These are phyloP conservation scores for Drosophila navojoa DNA, from an alignment of 1,140 invertebrate genomes.

Conservation along the genomic window DNA sequence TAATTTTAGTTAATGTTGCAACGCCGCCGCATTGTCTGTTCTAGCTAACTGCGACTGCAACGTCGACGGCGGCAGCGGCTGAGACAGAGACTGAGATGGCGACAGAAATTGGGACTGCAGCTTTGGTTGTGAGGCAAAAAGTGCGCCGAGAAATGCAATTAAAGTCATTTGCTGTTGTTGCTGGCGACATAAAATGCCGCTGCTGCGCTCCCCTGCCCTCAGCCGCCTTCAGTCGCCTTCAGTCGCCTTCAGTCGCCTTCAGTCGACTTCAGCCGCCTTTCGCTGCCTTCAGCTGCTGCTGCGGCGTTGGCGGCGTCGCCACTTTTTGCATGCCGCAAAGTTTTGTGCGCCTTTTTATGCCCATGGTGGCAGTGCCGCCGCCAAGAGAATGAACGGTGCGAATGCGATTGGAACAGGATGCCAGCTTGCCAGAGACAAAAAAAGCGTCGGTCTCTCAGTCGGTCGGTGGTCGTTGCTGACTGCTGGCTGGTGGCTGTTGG, in stretches of 20 bases:
- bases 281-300: constrained; percentile 29
- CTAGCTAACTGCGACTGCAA: constrained; percentile 21
- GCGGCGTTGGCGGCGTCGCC: constrained; percentile 73
- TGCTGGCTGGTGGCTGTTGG: constrained; percentile 42
- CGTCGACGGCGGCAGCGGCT: not conserved
- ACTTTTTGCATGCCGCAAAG: constrained; percentile 78
- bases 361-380: constrained; percentile 43
- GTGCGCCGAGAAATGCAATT: constrained; percentile 79
- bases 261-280: not conserved
- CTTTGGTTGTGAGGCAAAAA: constrained; percentile 49
- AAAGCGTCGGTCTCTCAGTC: constrained; percentile 24
- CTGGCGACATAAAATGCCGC: constrained; percentile 81
- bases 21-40: constrained; percentile 67
- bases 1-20: constrained; percentile 50
- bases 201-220: constrained; percentile 35
- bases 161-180: constrained; percentile 80
- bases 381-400: constrained; percentile 70
- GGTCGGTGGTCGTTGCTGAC: constrained; percentile 6
- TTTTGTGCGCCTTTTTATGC: constrained; percentile 76
- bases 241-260: not conserved
- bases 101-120: constrained; percentile 1
- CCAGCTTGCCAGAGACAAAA: constrained; percentile 50
- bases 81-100: not conserved
- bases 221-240: constrained; percentile 1
- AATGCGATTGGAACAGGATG: constrained; percentile 50